phyloP scores from a whole-genome alignment of 1,140 invertebrate species.

The Solenopsis invicta region DNA sequence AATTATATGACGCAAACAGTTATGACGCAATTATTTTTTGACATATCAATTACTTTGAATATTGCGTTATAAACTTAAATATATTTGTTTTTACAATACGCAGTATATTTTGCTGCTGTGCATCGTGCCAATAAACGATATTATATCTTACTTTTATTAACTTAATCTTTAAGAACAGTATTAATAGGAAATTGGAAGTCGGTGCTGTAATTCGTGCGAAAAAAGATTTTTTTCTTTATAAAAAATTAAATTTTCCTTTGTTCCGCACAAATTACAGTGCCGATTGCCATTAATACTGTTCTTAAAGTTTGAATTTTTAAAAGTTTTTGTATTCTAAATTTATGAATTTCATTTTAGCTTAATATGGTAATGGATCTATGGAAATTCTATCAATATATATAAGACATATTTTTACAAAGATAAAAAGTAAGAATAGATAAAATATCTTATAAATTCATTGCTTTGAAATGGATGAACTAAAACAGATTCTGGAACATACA shows the following conservation, averaged over 20 bases:
- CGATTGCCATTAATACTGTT: too few relatives aligned
- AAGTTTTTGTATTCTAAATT: too few relatives aligned
- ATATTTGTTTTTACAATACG: background rate
- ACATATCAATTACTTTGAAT: background rate
- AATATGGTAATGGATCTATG: background rate
- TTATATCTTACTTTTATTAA: constrained; percentile 14
- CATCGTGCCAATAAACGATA: background rate
- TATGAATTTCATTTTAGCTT: too few relatives aligned
- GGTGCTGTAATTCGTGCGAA: too few relatives aligned
- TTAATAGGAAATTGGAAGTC: too few relatives aligned
- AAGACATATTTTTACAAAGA: background rate
- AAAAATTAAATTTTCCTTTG: too few relatives aligned
- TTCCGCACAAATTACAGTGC: too few relatives aligned
- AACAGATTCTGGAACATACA: background rate
- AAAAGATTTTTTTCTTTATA: too few relatives aligned
- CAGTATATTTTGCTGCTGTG: background rate
- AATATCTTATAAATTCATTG: background rate
- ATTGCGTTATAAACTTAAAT: background rate
- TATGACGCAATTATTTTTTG: background rate
- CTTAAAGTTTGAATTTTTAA: too few relatives aligned
- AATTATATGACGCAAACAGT: background rate
- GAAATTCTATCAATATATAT: background rate
- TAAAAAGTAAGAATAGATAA: background rate
- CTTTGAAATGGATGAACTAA: background rate
- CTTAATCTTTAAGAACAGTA: background rate